Evolutionary conservation across 2,888 invertebrate genomes (phyloP), one percentile per base, ranked within the genome.

Genomic region (Drosophila macrothrix): DNA sequence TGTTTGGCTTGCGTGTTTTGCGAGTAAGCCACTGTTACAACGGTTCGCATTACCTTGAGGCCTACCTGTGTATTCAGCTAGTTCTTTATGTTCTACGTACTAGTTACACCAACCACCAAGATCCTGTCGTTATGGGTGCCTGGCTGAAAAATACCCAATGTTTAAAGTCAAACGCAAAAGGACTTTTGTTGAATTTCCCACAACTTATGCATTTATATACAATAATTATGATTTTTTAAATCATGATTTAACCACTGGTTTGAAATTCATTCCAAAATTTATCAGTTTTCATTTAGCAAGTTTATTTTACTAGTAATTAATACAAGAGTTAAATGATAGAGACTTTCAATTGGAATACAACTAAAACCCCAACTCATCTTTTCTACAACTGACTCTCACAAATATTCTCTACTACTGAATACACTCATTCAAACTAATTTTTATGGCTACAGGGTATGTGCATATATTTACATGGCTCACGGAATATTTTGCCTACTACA

Each of bases 1-100:
- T 84, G 84, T 78, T 82, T 78, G 72, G 84, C 84, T 84, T 84
- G 84, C 84, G 84, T 84, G 84, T 84, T 82, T 73, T 72, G 75
- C 78, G 73, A 77, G 72, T 77, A 62, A 46, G 25, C 25, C 46
- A 71, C 67, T 69, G 71, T 82, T 63, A 58, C 64, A 35, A 55
- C 19, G 25, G 41, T 58, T 61, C 56, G 58, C 58, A 77, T 83
- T 85, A 81, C 86, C 84, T 86, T 83, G 86, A 83, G 76, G 79
- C 82, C 79, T 85, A 83, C 73, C 75, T 65, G 55, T 43, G 41
- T 41, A 54, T 62, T 56, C 66, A 72, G 65, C 46, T 56, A 41
- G 70, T 55, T 75, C 52, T 64, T 68, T 64, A 58, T 75, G 63
- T 37, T 33, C 31, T 54, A 53, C 39, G 56, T 54, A 59, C 72